Evolutionary conservation across 2,797 vertebrate species (phyloP), one percentile per base, ranked within the genome.

Genomic region (Pseudotriccus pelzelni): DNA sequence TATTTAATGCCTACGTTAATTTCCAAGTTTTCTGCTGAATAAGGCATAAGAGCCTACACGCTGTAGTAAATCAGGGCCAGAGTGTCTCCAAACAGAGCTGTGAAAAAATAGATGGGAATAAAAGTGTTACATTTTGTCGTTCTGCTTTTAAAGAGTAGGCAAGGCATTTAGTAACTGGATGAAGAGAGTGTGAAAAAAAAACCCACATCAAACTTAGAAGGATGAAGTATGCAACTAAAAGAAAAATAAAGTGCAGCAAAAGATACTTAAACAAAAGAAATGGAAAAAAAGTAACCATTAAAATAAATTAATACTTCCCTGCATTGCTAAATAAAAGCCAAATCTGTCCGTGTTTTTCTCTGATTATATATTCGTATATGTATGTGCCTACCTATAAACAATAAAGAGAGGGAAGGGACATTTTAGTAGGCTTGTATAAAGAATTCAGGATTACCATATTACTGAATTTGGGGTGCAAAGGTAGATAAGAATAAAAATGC

Each of bases 401-500:
- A 60, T 28, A 66, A 74, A 58, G 52, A 36, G 10, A 84, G 7
- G 30, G 70, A 72, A 50, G 46, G 15, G 10, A 82, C 8, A 18
- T 81, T 85, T 73, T 47, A 36, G 20, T 36, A 69, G 28, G 23
- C 32, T 91, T 52, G 14, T 27, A n/a, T 39, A 90, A 90, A 74
- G 52, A 63, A 80, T 63, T 85, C 6, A 1, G 16, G 60, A 90
- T 74, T 70, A 28, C 60, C 50, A 3, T 32, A 49, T 52, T 77
- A 34, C 75, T 67, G 80, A 79, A 87, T 79, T 87, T 87, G 87
- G 72, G 56, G 84, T 92, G 63, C 60, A 87, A 79, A 67, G 11
- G 6, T 46, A 90, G 88, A 92, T 87, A 95, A 95, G 68, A 92
- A 77, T 50, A 82, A 87, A 82, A 93, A 58, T 44, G 22, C 92